phyloP scores from a whole-genome alignment of 2,797 vertebrate genomes.

The Manis crassicaudata region DNA sequence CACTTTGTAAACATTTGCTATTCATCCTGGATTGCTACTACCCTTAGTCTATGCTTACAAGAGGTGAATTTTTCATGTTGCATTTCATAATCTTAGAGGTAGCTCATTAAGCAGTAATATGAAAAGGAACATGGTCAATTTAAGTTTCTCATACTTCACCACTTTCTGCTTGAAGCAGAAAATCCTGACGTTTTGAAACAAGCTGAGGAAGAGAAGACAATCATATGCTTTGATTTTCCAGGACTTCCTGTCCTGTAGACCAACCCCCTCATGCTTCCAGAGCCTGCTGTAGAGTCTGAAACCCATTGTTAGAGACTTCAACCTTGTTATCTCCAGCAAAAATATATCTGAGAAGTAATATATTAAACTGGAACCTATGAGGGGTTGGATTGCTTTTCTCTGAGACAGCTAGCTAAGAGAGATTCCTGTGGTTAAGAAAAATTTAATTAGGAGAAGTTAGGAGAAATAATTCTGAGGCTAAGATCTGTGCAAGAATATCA shows the following conservation, averaged over 20 bases:
- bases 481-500: background rate
- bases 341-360: background rate
- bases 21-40: background rate
- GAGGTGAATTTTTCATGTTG: background rate
- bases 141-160: background rate
- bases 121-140: background rate
- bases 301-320: background rate
- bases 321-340: background rate
- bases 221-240: background rate
- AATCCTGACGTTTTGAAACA: background rate
- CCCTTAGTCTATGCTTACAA: background rate
- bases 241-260: background rate
- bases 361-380: background rate
- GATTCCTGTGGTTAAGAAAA: background rate
- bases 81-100: background rate
- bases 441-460: background rate
- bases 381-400: background rate
- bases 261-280: background rate
- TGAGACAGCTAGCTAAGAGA: background rate
- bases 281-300: background rate
- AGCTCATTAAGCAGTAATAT: background rate
- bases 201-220: background rate
- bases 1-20: conserved; percentile 20
- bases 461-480: background rate
- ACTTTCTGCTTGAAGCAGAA: conserved; percentile 23